Percentiles rank a stretch among this genome's conserved stretches.
phyloP scores from a whole-genome alignment of 2,113 vertebrate species.

The Phaethon lepturus region DNA sequence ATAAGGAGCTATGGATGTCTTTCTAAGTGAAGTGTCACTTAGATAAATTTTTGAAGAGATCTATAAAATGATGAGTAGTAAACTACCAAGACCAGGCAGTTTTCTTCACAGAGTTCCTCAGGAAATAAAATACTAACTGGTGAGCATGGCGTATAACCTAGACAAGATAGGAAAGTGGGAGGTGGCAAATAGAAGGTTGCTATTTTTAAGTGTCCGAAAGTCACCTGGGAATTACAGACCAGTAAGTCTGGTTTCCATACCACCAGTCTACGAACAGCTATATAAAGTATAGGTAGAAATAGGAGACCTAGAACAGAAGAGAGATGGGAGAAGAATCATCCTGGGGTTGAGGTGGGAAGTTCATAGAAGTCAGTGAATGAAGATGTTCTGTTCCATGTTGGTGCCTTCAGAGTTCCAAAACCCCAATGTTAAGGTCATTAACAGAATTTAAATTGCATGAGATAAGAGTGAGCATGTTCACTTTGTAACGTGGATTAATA shows the following conservation, averaged over 20 bases:
- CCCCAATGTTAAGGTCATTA: background rate
- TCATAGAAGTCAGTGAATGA: background rate
- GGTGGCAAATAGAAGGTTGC: background rate
- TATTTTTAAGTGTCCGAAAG: background rate
- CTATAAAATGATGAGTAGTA: background rate
- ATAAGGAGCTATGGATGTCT: background rate
- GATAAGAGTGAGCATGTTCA: background rate
- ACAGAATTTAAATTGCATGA: background rate
- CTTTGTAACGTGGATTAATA: background rate
- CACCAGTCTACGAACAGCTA: background rate
- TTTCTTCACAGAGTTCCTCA: background rate
- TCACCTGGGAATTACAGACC: background rate
- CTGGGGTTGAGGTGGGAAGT: background rate
- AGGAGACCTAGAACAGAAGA: background rate
- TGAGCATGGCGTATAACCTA: background rate
- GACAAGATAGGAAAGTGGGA: background rate
- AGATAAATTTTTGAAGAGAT: background rate
- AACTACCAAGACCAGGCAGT: background rate
- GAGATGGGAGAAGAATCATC: background rate
- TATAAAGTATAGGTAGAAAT: background rate
- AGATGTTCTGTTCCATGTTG: background rate
- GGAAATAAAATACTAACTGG: background rate
- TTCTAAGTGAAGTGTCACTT: background rate
- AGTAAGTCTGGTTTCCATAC: background rate
- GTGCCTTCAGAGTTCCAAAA: background rate